phyloP scores from a whole-genome alignment of 2,797 vertebrate species.

The Cuniculus paca region DNA sequence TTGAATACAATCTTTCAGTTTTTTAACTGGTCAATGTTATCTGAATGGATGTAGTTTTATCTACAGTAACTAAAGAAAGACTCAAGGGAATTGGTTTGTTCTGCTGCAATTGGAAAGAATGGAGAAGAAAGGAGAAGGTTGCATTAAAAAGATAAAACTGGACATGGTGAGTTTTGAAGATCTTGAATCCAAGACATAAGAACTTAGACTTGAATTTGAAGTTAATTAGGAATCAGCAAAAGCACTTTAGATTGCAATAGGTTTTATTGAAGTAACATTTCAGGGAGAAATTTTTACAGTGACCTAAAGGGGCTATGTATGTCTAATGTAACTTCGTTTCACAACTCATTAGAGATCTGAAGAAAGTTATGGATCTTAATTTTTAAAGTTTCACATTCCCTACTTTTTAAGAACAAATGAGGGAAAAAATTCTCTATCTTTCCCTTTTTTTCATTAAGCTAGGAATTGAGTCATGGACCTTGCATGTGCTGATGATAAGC shows the following conservation, averaged over 20 bases:
- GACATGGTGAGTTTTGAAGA: background rate
- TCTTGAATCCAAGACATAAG: background rate
- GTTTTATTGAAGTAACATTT: background rate
- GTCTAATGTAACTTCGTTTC: slow-evolving; percentile 33
- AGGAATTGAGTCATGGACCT: too few relatives aligned
- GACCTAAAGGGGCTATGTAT: background rate
- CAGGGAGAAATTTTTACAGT: slow-evolving; percentile 16
- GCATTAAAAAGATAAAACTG: slow-evolving; percentile 23
- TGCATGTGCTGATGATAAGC: background rate
- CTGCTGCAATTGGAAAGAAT: background rate
- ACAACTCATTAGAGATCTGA: slow-evolving; percentile 19
- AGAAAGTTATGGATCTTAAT: background rate
- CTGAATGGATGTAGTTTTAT: background rate
- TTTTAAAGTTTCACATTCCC: background rate
- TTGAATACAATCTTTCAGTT: background rate
- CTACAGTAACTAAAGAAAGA: slow-evolving; percentile 1
- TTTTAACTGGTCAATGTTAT: slow-evolving; percentile 23
- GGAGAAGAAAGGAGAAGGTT: background rate
- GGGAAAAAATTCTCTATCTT: background rate
- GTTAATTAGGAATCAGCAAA: slow-evolving; percentile 19
- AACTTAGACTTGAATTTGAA: slow-evolving; percentile 43
- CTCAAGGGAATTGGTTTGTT: background rate
- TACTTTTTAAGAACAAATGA: background rate
- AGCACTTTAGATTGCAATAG: background rate
- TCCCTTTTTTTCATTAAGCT: too few relatives aligned